Evolutionary conservation across 2,113 vertebrate genomes (phyloP), one percentile per base, ranked within the genome.

Genomic region (Anarrhichthys ocellatus): DNA sequence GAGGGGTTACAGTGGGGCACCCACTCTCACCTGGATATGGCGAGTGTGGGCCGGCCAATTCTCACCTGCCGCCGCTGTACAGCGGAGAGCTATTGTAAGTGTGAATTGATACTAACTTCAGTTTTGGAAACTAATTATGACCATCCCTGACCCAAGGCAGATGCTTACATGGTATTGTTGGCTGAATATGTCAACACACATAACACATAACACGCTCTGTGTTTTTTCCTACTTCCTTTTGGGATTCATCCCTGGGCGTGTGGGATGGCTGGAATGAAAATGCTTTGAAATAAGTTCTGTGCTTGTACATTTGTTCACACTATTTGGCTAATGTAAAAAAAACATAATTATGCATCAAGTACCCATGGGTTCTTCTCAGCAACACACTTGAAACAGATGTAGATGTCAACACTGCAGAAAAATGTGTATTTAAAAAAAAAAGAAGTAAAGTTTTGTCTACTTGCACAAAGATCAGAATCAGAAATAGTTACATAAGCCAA

Each of bases 31-130:
- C 83, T 83, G 76, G 78, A 80, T 73, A 20, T 73, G 38, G 61
- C 8, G n/a, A 46, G 75, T 87, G 87, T 85, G 84, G 76, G 88
- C 22, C 65, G 73, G 76, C 18, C 84, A 91, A 90, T 91, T 94
- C 88, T 89, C 92, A 90, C 91, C 89, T 89, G 85, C 70, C 11
- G 24, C 68, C 20, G 62, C 66, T 0, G 5, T 56, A 52, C 54
- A 63, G 40, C 74, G 2, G 64, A 83, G 62, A 88, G 76, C 62
- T 73, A 46, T 65, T 67, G 32, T 9, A 77, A 66, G 87, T 88
- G 93, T 88, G 88, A 92, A 91, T 67, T 87, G 62, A 78, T 87
- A 61, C 75, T 24, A 78, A 65, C 66, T 79, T 82, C 62, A 79
- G 76, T 77, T 89, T 54, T 75, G 50, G 13, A 84, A 86, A 80